Percentiles rank a stretch among this genome's conserved stretches.
phyloP scores from a whole-genome alignment of 2,797 vertebrate species.

The Botia almorhae region DNA sequence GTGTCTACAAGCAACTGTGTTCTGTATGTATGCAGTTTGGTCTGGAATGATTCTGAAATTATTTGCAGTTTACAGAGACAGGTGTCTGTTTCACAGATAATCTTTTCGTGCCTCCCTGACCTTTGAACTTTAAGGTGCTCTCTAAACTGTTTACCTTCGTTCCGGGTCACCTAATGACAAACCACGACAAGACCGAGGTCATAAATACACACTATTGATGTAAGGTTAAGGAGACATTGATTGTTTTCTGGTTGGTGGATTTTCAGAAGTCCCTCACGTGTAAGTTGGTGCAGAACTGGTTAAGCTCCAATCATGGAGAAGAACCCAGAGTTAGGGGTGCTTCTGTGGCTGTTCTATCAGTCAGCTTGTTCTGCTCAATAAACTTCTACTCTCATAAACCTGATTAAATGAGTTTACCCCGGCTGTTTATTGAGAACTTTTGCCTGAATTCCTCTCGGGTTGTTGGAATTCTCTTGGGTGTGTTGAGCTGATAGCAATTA shows the following conservation, averaged over 20 bases:
- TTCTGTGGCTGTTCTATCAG: not conserved
- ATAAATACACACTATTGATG: not conserved
- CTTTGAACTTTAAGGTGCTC: not conserved
- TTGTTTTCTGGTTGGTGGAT: conserved; percentile 7
- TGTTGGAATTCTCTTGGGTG: not conserved
- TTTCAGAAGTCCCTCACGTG: conserved; percentile 14
- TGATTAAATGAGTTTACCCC: conserved; percentile 27
- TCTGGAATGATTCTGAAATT: too few species aligned
- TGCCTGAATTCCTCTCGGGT: not conserved
- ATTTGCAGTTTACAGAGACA: not conserved
- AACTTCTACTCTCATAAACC: conserved; percentile 16
- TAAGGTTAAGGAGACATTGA: conserved; percentile 6
- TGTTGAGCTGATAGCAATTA: conserved; percentile 20
- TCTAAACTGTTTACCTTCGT: not conserved
- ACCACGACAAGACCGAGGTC: not conserved
- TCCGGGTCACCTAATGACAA: not conserved
- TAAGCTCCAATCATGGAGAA: not conserved
- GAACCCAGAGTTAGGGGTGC: not conserved
- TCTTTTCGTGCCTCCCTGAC: not conserved
- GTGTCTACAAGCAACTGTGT: not conserved
- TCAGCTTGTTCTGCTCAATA: conserved; percentile 27
- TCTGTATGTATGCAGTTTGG: too few species aligned
- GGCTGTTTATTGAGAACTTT: conserved; percentile 33
- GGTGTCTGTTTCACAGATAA: too few species aligned
- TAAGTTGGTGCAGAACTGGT: conserved; percentile 20